Evolutionary conservation across 2,888 invertebrate species (phyloP).

Genomic region (Andrena fulva): DNA sequence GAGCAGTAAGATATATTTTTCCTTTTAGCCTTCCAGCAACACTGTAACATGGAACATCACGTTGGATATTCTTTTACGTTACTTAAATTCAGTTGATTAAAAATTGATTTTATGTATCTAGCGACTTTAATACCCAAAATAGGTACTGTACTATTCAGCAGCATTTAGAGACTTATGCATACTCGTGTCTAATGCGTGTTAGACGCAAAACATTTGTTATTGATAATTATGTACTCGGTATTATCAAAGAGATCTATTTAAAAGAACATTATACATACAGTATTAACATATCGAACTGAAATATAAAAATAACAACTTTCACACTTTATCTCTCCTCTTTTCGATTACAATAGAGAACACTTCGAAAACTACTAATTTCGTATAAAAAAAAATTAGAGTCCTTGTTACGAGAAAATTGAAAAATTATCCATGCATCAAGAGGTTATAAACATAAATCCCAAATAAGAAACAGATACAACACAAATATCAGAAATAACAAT

Average conservation of each 20-base stretch:
- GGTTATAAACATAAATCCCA: too few relatives aligned
- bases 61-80: not conserved
- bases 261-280: not conserved
- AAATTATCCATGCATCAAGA: too few relatives aligned
- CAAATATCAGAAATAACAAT: too few relatives aligned
- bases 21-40: constrained; percentile 23
- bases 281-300: too few relatives aligned
- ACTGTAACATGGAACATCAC: not conserved
- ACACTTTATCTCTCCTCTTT: not conserved
- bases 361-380: too few relatives aligned
- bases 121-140: too few relatives aligned
- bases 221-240: not conserved
- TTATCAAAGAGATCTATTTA: not conserved
- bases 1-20: constrained; percentile 3
- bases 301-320: not conserved
- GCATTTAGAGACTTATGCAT: not conserved
- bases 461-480: too few relatives aligned
- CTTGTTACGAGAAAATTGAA: too few relatives aligned
- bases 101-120: not conserved
- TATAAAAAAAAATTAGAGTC: not conserved
- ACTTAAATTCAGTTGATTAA: not conserved
- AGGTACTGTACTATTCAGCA: too few relatives aligned
- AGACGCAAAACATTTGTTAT: constrained; percentile 6
- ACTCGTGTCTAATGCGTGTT: constrained; percentile 9
- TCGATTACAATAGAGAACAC: too few relatives aligned